A percentile compares a stretch with the other conserved stretches of the same genome.
Conservation (phyloP, 2,797 vertebrate species). For the Hydrophis major region DNA sequence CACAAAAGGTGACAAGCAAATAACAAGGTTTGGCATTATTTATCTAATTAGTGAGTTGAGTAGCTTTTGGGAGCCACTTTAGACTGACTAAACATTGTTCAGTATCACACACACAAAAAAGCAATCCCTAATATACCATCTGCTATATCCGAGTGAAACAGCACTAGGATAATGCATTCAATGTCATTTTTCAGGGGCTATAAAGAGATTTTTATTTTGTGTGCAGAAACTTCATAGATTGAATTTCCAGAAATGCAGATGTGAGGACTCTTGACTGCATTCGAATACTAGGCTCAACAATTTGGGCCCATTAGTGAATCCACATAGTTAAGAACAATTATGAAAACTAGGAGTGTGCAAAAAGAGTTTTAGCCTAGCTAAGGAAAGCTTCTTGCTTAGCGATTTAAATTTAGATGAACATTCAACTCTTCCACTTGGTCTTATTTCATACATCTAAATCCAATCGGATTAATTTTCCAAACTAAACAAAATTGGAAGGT, state of each 20-base stretch:
- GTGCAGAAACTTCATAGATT: not conserved
- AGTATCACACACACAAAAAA: not conserved
- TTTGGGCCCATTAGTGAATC: not conserved
- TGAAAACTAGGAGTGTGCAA: not conserved
- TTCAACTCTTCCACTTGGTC: not conserved
- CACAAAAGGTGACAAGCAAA: not conserved
- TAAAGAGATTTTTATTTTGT: too few species aligned
- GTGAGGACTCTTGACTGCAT: not conserved
- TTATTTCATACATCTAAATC: not conserved
- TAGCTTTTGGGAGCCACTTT: not conserved
- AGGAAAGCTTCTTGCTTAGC: not conserved
- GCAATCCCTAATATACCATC: not conserved
- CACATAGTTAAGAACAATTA: not conserved
- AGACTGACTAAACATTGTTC: conserved; percentile 5
- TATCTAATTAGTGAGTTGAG: not conserved
- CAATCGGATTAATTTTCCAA: not conserved
- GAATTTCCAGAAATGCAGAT: not conserved
- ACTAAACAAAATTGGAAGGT: not conserved
- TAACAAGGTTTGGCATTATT: not conserved
- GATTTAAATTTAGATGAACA: not conserved
- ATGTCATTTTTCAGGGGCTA: not conserved
- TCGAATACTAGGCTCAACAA: not conserved
- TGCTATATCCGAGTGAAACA: not conserved
- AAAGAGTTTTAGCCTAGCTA: not conserved
- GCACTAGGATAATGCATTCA: not conserved